These are phyloP conservation scores for Drosophila kepulauana DNA, from an alignment of 1,140 invertebrate genomes.

Conservation along the genomic window DNA sequence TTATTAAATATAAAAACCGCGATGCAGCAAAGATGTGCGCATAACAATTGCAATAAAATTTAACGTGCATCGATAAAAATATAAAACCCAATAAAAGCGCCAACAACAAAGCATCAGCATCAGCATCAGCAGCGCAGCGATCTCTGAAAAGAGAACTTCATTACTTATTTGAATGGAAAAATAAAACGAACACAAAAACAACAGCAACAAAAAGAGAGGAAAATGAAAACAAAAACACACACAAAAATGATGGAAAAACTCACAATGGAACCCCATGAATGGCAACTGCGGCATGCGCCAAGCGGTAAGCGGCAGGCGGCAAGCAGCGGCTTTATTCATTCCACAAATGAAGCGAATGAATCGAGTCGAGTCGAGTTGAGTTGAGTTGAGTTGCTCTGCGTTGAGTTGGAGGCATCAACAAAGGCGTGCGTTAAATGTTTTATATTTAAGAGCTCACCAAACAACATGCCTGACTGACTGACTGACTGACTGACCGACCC, in stretches of 20 bases:
- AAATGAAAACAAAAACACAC: constrained; percentile 55
- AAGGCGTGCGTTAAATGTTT: constrained; percentile 78
- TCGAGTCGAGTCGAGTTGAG: constrained; percentile 37
- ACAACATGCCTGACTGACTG: constrained; percentile 34
- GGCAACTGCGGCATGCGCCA: constrained; percentile 18
- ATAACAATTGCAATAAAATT: constrained; percentile 83
- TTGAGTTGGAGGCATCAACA: constrained; percentile 59
- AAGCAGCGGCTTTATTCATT: constrained; percentile 61
- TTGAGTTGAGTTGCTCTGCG: constrained; percentile 14
- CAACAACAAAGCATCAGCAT: constrained; percentile 48
- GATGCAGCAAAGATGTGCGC: constrained; percentile 68
- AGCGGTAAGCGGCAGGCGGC: neutral
- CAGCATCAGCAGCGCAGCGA: constrained; percentile 35
- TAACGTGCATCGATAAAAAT: constrained; percentile 83
- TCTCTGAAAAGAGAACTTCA: constrained; percentile 72
- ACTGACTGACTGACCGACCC: neutral
- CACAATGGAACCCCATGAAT: constrained; percentile 65
- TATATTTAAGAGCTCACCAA: constrained; percentile 77
- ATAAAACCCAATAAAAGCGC: constrained; percentile 72
- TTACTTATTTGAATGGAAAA: constrained; percentile 77
- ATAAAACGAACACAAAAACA: constrained; percentile 43
- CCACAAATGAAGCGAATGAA: constrained; percentile 76
- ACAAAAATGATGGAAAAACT: constrained; percentile 67
- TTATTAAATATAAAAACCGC: constrained; percentile 81
- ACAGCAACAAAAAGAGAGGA: constrained; percentile 44